phyloP scores from a whole-genome alignment of 2,113 vertebrate genomes.

The Urocolius indicus region DNA sequence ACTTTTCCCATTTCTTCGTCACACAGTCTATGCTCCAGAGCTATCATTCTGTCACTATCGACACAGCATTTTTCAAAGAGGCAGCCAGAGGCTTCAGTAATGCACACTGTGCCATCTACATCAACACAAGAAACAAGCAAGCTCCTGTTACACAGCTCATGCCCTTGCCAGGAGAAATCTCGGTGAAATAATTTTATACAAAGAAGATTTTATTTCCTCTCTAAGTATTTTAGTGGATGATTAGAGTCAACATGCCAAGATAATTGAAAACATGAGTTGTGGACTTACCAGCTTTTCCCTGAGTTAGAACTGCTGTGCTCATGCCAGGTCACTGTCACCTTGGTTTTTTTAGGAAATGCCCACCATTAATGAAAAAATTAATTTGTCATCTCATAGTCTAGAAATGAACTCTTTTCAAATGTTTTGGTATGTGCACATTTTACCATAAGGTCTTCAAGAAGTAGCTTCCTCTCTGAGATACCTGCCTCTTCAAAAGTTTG shows the following conservation, averaged over 20 bases:
- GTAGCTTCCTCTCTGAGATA: neutral
- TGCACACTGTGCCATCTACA: rapidly evolving
- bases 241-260: neutral
- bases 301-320: neutral
- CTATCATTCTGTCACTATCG: neutral
- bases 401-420: neutral
- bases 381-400: neutral
- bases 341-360: neutral
- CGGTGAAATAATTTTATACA: neutral
- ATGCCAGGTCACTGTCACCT: neutral
- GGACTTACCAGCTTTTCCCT: neutral
- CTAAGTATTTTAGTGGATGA: neutral
- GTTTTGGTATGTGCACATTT: neutral
- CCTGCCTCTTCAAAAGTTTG: neutral
- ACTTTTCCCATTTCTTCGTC: neutral
- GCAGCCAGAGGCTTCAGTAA: neutral
- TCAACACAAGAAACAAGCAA: neutral
- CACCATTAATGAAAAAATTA: neutral
- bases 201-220: rapidly evolving
- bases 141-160: neutral
- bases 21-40: neutral
- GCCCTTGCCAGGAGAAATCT: neutral
- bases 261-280: neutral
- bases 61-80: neutral
- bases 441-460: neutral